Evolutionary conservation across 2,797 vertebrate genomes (phyloP), one percentile per base, ranked within the genome.

Genomic region (Lerista edwardsae): DNA sequence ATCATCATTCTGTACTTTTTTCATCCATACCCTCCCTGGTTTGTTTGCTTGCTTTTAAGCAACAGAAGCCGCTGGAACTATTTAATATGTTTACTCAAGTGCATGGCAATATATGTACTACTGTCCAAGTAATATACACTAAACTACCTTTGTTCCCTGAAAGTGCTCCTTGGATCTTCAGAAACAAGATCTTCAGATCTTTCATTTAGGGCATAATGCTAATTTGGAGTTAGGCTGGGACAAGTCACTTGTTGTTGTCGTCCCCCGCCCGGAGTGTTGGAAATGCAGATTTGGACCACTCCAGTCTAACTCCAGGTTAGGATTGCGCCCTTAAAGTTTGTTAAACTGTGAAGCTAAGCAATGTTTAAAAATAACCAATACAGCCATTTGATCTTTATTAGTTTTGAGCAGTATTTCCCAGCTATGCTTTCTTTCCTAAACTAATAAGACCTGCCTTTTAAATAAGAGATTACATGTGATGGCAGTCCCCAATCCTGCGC

Each of bases 61-160:
- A 73, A 86, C 29, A 88, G 4, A 90, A 95, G 91, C 94, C 92
- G 89, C 39, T 72, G 57, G 65, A 73, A 31, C 47, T 74, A 41
- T 29, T 51, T 34, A 68, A 6, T 64, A 47, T 23, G 7, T 79
- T 17, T 6, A 79, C 15, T 23, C 15, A 73, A n/a, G 6, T 39
- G 9, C 21, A 12, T 55, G 75, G 41, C 47, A 55, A 31, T 55
- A 10, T 51, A 31, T 55, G 6, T 51, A 62, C 23, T 59, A 44
- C 1, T 17, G 61, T 61, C 14, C n/a, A n/a, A 62, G 67, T 39
- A 69, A 17, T 36, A 17, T 69, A 69, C 19, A 8, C 34, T 67
- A 75, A 51, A 19, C 72, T 4, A 51, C 1, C 17, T 51, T 75
- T 41, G 71, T 80, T 75, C 55, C 55, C 2, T 41, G 25, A 75